phyloP scores from a whole-genome alignment of 2,797 vertebrate genomes.

The Zenarchopterus dispar region DNA sequence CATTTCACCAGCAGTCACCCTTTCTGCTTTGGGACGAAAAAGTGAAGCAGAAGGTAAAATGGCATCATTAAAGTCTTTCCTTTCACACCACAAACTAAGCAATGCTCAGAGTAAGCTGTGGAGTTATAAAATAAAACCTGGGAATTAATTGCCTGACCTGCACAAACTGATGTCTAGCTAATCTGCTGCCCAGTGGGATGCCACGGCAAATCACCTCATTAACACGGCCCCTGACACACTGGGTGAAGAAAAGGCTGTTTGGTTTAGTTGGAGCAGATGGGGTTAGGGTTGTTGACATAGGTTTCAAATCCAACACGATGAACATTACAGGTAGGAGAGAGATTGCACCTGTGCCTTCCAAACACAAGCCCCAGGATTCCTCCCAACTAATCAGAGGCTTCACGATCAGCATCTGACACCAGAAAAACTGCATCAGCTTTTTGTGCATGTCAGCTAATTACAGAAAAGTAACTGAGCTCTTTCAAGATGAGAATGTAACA shows the following conservation, averaged over 20 bases:
- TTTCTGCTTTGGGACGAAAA: constrained; percentile 13
- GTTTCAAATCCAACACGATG: not conserved
- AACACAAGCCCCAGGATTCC: not conserved
- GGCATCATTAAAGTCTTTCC: constrained; percentile 18
- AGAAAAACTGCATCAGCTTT: not conserved
- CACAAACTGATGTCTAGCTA: too few species aligned
- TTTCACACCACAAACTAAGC: constrained; percentile 44
- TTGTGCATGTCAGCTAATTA: not conserved
- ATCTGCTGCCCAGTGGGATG: too few species aligned
- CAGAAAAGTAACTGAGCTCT: not conserved
- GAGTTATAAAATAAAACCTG: constrained; percentile 7
- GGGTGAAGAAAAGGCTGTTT: constrained; percentile 16
- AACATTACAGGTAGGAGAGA: not conserved
- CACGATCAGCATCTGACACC: not conserved
- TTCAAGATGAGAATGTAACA: not conserved
- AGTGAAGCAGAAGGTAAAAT: constrained; percentile 21
- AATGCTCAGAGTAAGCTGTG: constrained; percentile 24
- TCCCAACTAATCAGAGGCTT: not conserved
- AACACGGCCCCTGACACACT: constrained; percentile 27
- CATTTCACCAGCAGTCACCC: constrained; percentile 5
- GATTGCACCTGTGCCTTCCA: not conserved
- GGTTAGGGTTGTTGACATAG: too few species aligned
- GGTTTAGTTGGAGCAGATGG: constrained; percentile 10
- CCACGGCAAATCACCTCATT: constrained; percentile 41
- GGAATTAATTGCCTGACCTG: constrained; percentile 16